phyloP scores from a whole-genome alignment of 2,797 vertebrate species.

The Tinamus major region DNA sequence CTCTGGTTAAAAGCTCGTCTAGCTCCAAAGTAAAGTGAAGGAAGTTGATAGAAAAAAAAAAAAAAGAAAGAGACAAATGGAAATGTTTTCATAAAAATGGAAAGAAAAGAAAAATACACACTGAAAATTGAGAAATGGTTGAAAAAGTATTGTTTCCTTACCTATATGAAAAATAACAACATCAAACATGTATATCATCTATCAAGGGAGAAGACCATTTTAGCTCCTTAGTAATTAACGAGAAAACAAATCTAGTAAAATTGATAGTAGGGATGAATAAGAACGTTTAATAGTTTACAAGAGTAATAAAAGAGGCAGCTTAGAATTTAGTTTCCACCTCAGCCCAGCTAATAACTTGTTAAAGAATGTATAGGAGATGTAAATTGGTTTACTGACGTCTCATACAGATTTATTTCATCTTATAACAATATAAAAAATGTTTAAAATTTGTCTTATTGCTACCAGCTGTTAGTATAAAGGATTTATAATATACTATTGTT shows the following conservation, averaged over 20 bases:
- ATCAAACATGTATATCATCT: not conserved
- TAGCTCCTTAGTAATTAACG: not conserved
- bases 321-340: not conserved
- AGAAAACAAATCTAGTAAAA: not conserved
- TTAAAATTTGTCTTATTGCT: not conserved
- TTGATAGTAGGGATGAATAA: not conserved
- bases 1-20: not conserved
- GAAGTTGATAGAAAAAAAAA: not conserved
- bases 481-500: not conserved
- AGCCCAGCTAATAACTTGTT: not conserved
- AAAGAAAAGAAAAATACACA: not conserved
- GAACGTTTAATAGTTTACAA: not conserved
- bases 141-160: not conserved
- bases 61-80: not conserved
- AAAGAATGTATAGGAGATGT: not conserved
- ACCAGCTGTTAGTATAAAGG: not conserved
- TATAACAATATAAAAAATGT: fast-evolving
- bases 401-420: not conserved
- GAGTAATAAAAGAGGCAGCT: not conserved
- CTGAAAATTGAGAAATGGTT: not conserved
- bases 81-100: not conserved
- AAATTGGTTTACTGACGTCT: not conserved
- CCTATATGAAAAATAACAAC: not conserved
- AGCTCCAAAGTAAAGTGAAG: not conserved
- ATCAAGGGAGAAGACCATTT: not conserved